phyloP scores from a whole-genome alignment of 2,113 vertebrate genomes.

The Pedetes capensis region DNA sequence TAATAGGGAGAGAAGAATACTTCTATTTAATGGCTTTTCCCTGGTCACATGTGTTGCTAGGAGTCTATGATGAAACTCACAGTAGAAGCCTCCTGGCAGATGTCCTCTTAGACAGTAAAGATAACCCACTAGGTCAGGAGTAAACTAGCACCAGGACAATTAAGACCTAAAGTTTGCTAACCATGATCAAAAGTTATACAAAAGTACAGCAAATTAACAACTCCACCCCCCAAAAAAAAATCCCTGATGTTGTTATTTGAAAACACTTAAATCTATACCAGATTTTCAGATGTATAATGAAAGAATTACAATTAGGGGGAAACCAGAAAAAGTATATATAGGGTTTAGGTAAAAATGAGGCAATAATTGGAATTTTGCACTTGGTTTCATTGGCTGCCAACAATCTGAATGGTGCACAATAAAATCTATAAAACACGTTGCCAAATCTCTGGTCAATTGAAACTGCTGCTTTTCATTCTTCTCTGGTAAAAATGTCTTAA shows the following conservation, averaged over 20 bases:
- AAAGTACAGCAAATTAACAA: constrained; percentile 43
- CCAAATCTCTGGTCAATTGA: constrained; percentile 68
- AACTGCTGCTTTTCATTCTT: constrained; percentile 68
- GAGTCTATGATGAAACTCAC: background rate
- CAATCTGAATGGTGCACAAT: constrained; percentile 54
- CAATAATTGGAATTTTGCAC: constrained; percentile 74
- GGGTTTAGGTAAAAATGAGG: constrained; percentile 76
- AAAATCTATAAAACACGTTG: constrained; percentile 68
- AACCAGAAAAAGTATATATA: constrained; percentile 49
- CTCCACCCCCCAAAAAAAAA: too few relatives aligned
- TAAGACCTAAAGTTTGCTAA: constrained; percentile 26
- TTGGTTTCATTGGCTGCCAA: constrained; percentile 73
- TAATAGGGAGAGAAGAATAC: background rate
- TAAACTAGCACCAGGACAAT: background rate
- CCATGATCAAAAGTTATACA: background rate
- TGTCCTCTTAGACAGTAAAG: background rate
- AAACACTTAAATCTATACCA: constrained; percentile 67
- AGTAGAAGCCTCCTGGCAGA: background rate
- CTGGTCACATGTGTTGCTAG: background rate
- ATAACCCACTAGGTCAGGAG: background rate
- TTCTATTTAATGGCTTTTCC: background rate
- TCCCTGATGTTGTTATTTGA: constrained; percentile 58
- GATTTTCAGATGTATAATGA: constrained; percentile 66
- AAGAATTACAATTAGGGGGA: constrained; percentile 57
- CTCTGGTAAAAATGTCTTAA: constrained; percentile 70